phyloP scores from a whole-genome alignment of 2,888 invertebrate species.

The Tryphoninae sp. region DNA sequence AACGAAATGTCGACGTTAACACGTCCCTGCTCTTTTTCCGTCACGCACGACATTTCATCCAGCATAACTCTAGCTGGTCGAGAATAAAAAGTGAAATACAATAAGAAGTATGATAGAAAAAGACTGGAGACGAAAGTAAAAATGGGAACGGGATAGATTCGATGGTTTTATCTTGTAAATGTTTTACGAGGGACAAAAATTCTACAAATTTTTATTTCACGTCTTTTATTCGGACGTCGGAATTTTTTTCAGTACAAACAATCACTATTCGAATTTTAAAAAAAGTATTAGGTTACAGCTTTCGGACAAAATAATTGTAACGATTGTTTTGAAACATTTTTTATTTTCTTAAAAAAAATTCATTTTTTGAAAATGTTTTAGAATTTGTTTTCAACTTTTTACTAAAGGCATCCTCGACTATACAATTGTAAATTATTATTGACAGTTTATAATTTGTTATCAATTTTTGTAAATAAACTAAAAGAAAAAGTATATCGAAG shows the following conservation, averaged over 20 bases:
- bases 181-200: constrained; percentile 14
- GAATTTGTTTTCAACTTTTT: no score
- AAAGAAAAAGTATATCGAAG: not conserved
- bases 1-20: constrained; percentile 1
- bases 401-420: no score
- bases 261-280: not conserved
- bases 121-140: not conserved
- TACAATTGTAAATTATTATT: no score
- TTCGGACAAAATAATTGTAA: no score
- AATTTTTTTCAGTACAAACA: not conserved
- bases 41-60: not conserved
- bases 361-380: no score
- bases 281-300: no score
- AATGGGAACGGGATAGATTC: not conserved
- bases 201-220: not conserved
- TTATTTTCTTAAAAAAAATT: no score
- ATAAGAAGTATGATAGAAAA: not conserved
- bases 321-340: no score
- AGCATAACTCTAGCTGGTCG: not conserved
- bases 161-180: constrained; percentile 3
- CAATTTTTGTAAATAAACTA: no score
- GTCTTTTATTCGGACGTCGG: no score
- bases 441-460: no score
- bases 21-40: not conserved
- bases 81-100: not conserved